Percentiles rank a stretch among this genome's conserved stretches.
phyloP scores from a whole-genome alignment of 2,888 invertebrate genomes.

The Xestia ashworthii region DNA sequence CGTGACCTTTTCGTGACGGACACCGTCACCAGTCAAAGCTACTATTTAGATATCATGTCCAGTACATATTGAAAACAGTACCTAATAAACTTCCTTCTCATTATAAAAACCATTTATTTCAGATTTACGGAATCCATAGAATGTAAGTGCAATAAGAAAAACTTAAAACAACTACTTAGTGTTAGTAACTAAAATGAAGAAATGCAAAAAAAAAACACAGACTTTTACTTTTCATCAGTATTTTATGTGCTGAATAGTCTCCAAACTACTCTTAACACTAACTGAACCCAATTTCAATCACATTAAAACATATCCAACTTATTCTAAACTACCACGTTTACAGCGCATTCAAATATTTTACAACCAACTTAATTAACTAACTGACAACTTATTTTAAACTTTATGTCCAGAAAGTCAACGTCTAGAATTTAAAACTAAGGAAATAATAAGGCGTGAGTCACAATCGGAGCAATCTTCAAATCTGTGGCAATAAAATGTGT shows the following conservation, averaged over 20 bases:
- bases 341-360: slow-evolving; percentile 48
- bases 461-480: slow-evolving; percentile 49
- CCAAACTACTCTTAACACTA: slow-evolving; percentile 28
- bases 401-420: slow-evolving; percentile 14
- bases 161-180: too few relatives aligned
- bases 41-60: background rate
- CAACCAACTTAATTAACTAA: slow-evolving; percentile 41
- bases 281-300: slow-evolving; percentile 43
- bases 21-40: background rate
- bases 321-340: slow-evolving; percentile 32
- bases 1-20: slow-evolving; percentile 1
- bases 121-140: too few relatives aligned
- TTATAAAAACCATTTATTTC: too few relatives aligned
- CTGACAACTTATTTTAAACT: slow-evolving; percentile 22
- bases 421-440: slow-evolving; percentile 25
- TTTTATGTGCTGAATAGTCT: slow-evolving; percentile 3
- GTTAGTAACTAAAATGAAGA: too few relatives aligned
- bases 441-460: slow-evolving; percentile 55
- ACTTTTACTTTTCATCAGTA: background rate
- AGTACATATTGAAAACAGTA: background rate
- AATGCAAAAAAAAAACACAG: background rate
- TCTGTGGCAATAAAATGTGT: slow-evolving; percentile 56
- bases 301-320: slow-evolving; percentile 34
- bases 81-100: background rate
- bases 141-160: too few relatives aligned